phyloP scores from a whole-genome alignment of 37 sponge, comb jelly and placozoan genomes.

The Petrosia ficiformis region DNA sequence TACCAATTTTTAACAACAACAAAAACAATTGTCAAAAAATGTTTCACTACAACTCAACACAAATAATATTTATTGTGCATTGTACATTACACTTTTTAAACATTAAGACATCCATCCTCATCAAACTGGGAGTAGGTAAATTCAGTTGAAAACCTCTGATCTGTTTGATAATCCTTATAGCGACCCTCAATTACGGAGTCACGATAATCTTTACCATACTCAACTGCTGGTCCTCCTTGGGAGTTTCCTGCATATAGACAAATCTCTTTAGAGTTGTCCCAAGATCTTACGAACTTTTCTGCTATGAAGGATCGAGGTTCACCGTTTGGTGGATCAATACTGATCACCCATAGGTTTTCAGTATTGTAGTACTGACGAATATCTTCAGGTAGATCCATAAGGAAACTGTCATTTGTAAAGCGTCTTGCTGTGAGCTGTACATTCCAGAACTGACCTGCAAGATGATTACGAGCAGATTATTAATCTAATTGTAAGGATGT shows the following conservation, averaged over 20 bases:
- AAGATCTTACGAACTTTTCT: constrained; percentile 27
- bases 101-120: constrained; percentile 15
- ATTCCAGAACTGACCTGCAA: constrained; percentile 84
- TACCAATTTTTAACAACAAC: constrained; percentile 13
- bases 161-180: constrained; percentile 43
- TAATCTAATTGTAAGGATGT: too few species aligned
- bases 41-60: too few species aligned
- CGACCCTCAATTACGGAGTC: constrained; percentile 63
- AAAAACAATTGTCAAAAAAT: not conserved
- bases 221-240: constrained; percentile 50
- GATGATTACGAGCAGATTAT: not conserved
- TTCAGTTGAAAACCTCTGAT: constrained; percentile 12
- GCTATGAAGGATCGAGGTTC: constrained; percentile 38
- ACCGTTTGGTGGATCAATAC: constrained; percentile 14
- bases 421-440: constrained; percentile 37
- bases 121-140: constrained; percentile 37
- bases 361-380: not conserved
- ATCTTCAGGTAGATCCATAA: not conserved
- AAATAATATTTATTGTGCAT: too few species aligned
- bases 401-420: not conserved
- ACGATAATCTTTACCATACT: not conserved
- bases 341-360: constrained; percentile 32
- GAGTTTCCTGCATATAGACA: constrained; percentile 66
- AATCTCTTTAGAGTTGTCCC: constrained; percentile 52
- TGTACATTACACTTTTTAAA: too few species aligned